Evolutionary conservation across 2,888 invertebrate species (phyloP), one percentile per base, ranked within the genome.

Genomic region (Syritta pipiens): DNA sequence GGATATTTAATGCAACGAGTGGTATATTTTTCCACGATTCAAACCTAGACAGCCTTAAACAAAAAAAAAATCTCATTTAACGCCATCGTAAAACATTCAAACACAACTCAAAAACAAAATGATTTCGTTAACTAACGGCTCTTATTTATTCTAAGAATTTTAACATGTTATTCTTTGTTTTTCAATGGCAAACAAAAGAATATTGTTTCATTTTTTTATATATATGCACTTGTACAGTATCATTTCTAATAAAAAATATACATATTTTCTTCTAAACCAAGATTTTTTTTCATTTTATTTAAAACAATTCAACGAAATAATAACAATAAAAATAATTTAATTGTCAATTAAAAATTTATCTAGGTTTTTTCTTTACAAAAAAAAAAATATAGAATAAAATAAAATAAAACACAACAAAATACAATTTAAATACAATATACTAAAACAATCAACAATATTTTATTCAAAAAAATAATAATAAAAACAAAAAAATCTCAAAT

Each of bases 251-350:
- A 22, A 49, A 44, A 26, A 42, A 69, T 28, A 44, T 22, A 42
- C 4, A 49, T 20, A 51, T 19, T 53, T 44, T 46, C 22, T 55
- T 77, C 51, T 77, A 71, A 65, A 65, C 65, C 53, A 77, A 72
- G 65, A n/a, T n/a, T n/a, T n/a, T n/a, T n/a, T n/a, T n/a, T n/a
- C n/a, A n/a, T n/a, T 79, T 81, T 81, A 65, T 81, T 81, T 71
- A 77, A 71, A 82, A 81, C 72, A 75, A 71, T 75, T 79, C 65
- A 82, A 82, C 81, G 72, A 82, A 81, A 57, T 81, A 46, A 76
- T 82, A 82, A 82, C 82, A 82, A 77, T 81, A 51, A 62, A 76
- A 72, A 82, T 81, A 81, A 79, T 63, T 79, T 81, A 74, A 68
- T 69, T 30, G 37, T 76, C 68, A 76, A 76, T 76, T 57, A 81